Conservation (phyloP, 2,113 vertebrate genomes). For the Bolborhynchus lineola region DNA sequence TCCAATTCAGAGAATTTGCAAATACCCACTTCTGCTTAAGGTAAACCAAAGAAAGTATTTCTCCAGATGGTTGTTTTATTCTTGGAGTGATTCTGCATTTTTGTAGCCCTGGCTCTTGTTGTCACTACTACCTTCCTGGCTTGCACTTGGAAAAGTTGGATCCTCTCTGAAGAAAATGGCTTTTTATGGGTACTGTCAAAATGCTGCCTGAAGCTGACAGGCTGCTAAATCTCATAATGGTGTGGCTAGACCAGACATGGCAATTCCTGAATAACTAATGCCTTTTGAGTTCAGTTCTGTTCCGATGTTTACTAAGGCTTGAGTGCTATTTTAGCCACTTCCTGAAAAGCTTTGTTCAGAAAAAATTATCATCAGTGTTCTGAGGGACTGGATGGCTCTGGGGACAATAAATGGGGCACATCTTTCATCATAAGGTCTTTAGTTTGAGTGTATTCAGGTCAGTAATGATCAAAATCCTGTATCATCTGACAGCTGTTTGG, state of each 20-base stretch:
- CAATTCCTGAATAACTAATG: neutral
- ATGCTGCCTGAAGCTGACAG: neutral
- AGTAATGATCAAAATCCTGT: neutral
- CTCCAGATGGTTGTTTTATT: neutral
- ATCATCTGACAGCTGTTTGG: neutral
- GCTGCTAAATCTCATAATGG: neutral
- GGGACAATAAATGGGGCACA: neutral
- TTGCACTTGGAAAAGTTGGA: neutral
- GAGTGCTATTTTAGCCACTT: neutral
- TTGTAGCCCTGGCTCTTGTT: neutral
- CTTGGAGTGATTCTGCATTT: neutral
- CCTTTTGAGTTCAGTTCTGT: neutral
- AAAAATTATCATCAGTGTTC: neutral
- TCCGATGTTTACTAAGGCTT: neutral
- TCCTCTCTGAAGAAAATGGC: neutral
- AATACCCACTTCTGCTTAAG: conserved; percentile 97
- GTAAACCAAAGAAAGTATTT: conserved; percentile 70
- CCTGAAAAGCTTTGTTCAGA: neutral
- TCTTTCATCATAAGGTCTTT: neutral
- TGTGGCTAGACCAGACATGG: neutral
- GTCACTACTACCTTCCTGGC: neutral
- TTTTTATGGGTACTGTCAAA: neutral
- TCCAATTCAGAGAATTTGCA: conserved; percentile 99
- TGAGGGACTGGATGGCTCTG: neutral
- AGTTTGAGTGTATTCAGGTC: neutral